These are phyloP conservation scores for Schizaphis graminum DNA, from an alignment of 2,888 invertebrate genomes.

Conservation along the genomic window DNA sequence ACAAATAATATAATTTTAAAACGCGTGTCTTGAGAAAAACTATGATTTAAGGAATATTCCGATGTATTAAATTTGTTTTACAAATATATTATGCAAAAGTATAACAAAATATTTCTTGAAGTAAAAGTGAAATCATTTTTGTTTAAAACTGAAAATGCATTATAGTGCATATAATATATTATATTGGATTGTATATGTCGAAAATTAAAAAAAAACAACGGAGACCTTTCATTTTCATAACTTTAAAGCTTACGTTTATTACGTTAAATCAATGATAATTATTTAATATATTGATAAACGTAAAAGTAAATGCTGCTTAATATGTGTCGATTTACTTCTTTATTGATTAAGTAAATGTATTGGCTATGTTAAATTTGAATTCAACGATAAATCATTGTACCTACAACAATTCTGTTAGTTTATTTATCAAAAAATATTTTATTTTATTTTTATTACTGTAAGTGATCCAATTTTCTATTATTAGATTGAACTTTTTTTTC, in stretches of 20 bases:
- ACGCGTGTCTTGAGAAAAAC: not conserved
- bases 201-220: not conserved
- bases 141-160: not conserved
- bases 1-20: not conserved
- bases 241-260: not conserved
- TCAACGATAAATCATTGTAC: not conserved
- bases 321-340: not conserved
- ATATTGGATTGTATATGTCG: not conserved
- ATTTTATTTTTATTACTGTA: too few relatives aligned
- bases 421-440: too few relatives aligned
- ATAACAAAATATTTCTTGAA: not conserved
- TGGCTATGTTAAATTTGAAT: not conserved
- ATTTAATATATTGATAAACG: not conserved
- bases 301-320: not conserved
- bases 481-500: too few relatives aligned
- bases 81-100: not conserved
- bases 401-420: too few relatives aligned
- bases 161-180: not conserved
- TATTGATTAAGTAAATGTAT: not conserved
- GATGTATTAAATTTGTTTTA: not conserved
- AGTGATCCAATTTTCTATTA: too few relatives aligned
- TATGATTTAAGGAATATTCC: not conserved
- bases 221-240: not conserved
- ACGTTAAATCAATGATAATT: not conserved
- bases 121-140: not conserved